These are phyloP conservation scores for Alligator sinensis DNA, from an alignment of 2,113 vertebrate species.

Conservation along the genomic window DNA sequence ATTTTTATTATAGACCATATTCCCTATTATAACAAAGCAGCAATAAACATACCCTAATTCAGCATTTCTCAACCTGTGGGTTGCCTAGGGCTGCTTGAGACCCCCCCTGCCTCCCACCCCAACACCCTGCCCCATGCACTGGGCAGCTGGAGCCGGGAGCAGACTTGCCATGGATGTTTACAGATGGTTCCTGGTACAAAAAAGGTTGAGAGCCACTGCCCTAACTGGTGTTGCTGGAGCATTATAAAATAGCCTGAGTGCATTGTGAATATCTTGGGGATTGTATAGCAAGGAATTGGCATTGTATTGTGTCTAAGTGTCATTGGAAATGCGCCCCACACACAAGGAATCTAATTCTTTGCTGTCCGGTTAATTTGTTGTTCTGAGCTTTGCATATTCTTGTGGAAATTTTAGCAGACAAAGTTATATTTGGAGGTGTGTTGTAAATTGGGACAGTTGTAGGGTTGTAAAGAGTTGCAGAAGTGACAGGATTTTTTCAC, in stretches of 20 bases:
- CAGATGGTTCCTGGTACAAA: too few relatives aligned
- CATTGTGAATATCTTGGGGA: not conserved
- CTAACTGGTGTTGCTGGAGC: not conserved
- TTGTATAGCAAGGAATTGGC: slow-evolving; percentile 43
- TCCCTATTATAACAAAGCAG: not conserved
- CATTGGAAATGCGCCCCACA: not conserved
- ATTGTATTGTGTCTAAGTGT: fast-evolving
- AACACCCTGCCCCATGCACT: not conserved
- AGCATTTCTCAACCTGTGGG: too few relatives aligned
- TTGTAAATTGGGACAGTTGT: not conserved
- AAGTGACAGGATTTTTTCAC: not conserved
- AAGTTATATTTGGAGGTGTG: slow-evolving; percentile 17
- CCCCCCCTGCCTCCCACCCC: not conserved
- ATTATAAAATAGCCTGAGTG: slow-evolving; percentile 3
- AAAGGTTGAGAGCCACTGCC: not conserved
- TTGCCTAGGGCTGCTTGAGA: not conserved
- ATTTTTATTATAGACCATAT: not conserved
- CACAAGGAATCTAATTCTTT: slow-evolving; percentile 41
- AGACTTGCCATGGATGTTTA: fast-evolving
- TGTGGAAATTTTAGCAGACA: slow-evolving; percentile 32
- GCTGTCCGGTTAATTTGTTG: slow-evolving; percentile 51
- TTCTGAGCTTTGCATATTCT: slow-evolving; percentile 26
- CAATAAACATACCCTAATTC: not conserved
- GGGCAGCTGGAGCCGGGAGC: fast-evolving
- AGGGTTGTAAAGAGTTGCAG: not conserved